Evolutionary conservation across 2,113 vertebrate genomes (phyloP).

Genomic region (Antennarius striatus): DNA sequence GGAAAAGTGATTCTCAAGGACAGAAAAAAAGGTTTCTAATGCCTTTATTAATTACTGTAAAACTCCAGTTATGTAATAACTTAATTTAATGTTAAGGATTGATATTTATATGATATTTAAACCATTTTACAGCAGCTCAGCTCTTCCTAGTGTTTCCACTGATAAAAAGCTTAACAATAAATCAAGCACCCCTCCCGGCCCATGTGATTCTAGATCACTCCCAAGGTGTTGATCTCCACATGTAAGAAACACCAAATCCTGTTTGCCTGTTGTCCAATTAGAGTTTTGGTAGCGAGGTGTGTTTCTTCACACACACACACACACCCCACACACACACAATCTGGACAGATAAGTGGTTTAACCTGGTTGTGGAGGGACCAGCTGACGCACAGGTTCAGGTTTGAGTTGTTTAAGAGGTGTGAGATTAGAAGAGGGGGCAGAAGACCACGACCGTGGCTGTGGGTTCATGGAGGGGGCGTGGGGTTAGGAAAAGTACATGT

Average conservation of each 20-base stretch:
- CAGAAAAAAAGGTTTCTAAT: not conserved
- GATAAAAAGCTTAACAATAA: not conserved
- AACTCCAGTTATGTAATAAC: not conserved
- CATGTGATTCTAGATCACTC: not conserved
- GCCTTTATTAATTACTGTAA: not conserved
- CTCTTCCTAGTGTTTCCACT: too few species aligned
- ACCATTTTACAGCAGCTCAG: too few species aligned
- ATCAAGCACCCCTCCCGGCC: not conserved
- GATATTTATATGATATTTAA: too few species aligned
- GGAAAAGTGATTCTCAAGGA: not conserved
- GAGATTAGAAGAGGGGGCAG: slow-evolving; percentile 40
- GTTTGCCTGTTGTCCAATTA: slow-evolving; percentile 25
- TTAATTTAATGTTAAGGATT: too few species aligned
- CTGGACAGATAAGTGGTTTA: slow-evolving; percentile 74
- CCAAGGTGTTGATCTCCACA: slow-evolving; percentile 2
- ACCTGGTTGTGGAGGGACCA: slow-evolving; percentile 38
- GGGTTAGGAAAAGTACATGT: not conserved
- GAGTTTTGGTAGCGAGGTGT: slow-evolving; percentile 4
- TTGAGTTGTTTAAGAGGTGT: slow-evolving; percentile 49
- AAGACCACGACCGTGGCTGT: slow-evolving; percentile 19
- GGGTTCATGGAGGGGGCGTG: not conserved
- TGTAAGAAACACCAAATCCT: slow-evolving; percentile 41
- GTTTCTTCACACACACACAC: slow-evolving; percentile 40
- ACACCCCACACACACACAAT: slow-evolving; percentile 2
- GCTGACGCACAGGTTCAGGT: slow-evolving; percentile 29